These are phyloP conservation scores for Eospalax fontanierii DNA, from an alignment of 2,797 vertebrate species.

Conservation along the genomic window DNA sequence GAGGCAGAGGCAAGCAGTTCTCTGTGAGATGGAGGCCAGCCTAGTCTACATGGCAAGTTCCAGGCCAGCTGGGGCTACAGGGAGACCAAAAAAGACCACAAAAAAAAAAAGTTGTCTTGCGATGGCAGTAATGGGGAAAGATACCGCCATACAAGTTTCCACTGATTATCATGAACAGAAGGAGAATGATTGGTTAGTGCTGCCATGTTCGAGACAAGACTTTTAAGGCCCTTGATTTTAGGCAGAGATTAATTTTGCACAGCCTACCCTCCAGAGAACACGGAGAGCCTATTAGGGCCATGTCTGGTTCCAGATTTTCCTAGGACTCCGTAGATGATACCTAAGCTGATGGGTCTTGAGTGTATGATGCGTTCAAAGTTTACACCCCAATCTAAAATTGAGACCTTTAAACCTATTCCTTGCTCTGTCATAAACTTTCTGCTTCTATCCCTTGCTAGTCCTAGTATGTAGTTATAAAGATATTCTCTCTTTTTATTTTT, in stretches of 20 bases:
- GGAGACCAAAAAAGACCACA: too few species aligned
- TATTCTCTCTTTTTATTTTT: neutral
- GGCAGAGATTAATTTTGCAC: neutral
- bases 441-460: neutral
- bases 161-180: neutral
- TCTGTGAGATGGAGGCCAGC: too few species aligned
- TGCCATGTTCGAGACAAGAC: neutral
- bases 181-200: neutral
- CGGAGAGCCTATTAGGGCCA: neutral
- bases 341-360: neutral
- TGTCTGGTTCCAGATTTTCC: neutral
- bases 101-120: too few species aligned
- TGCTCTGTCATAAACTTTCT: neutral
- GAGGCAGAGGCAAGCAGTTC: too few species aligned
- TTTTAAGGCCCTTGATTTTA: slow-evolving; percentile 38
- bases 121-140: neutral
- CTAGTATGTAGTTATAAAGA: slow-evolving; percentile 27
- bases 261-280: neutral
- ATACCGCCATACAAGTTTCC: neutral
- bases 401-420: neutral
- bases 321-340: neutral
- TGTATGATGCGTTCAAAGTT: too few species aligned
- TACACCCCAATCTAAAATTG: neutral
- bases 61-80: too few species aligned
- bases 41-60: too few species aligned